phyloP scores from a whole-genome alignment of 2,888 invertebrate genomes.

The Andrena bicolor region DNA sequence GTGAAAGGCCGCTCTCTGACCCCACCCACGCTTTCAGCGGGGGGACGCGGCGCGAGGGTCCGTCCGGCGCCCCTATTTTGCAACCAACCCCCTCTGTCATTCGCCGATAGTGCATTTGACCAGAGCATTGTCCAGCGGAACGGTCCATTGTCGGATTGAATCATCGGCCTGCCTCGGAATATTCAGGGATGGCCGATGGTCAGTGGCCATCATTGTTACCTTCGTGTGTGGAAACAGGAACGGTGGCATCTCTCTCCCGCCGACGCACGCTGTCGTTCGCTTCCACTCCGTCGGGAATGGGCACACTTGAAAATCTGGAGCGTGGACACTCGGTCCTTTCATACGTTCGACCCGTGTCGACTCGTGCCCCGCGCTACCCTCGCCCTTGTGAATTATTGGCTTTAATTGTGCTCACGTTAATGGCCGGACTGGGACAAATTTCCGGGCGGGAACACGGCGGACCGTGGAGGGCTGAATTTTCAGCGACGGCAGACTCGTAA shows the following conservation, averaged over 20 bases:
- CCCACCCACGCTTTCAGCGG: constrained; percentile 73
- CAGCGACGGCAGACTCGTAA: background rate
- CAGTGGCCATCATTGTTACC: constrained; percentile 80
- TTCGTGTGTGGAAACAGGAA: constrained; percentile 50
- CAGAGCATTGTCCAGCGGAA: constrained; percentile 81
- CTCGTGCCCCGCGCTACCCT: constrained; percentile 20
- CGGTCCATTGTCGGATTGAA: constrained; percentile 84
- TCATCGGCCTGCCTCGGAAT: constrained; percentile 79
- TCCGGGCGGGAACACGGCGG: constrained; percentile 73
- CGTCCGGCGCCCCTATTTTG: constrained; percentile 72
- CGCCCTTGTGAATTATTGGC: constrained; percentile 81
- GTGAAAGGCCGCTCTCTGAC: constrained; percentile 63
- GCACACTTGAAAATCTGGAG: constrained; percentile 71
- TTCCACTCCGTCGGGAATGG: constrained; percentile 38
- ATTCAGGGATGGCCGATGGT: constrained; percentile 82
- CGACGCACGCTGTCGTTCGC: constrained; percentile 25
- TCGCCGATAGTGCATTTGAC: constrained; percentile 79
- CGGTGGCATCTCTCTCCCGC: constrained; percentile 32
- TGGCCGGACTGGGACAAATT: constrained; percentile 79
- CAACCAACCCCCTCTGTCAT: constrained; percentile 67
- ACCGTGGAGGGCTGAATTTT: constrained; percentile 28
- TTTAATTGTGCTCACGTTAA: constrained; percentile 79
- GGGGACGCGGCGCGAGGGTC: constrained; percentile 54
- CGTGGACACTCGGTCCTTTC: constrained; percentile 58
- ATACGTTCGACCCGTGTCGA: constrained; percentile 50